Evolutionary conservation across 1,140 invertebrate genomes (phyloP).

Genomic region (Drosophila nebulosa): DNA sequence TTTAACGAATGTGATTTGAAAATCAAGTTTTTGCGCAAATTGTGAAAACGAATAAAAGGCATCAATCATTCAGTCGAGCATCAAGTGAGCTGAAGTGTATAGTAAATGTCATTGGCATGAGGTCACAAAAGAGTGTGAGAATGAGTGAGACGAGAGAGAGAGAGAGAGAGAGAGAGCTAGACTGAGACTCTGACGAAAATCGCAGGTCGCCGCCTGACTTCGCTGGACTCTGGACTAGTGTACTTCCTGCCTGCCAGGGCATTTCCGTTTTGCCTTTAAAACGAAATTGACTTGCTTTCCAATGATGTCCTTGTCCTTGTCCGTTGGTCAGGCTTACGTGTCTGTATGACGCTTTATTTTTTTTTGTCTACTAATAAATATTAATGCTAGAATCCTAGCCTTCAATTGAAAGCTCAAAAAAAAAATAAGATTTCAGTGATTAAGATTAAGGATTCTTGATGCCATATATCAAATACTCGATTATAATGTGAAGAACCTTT

Average conservation of each 20-base stretch:
- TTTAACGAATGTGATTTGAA: conserved; percentile 72
- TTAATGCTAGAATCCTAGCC: too few species aligned
- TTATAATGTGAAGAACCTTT: too few species aligned
- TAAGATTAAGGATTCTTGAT: too few species aligned
- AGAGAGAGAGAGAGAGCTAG: neutral
- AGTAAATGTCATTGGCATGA: conserved; percentile 68
- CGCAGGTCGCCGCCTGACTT: neutral
- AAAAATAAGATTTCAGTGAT: too few species aligned
- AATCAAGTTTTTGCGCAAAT: conserved; percentile 61
- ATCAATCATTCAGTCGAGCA: conserved; percentile 75
- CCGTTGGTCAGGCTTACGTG: conserved; percentile 6
- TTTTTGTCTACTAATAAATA: neutral
- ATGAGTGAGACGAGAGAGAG: neutral
- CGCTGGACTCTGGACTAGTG: conserved; percentile 24
- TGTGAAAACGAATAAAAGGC: conserved; percentile 69
- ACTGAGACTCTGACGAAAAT: neutral
- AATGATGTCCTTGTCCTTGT: neutral
- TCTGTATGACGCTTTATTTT: conserved; percentile 26
- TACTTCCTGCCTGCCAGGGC: conserved; percentile 51
- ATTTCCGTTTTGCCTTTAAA: conserved; percentile 44
- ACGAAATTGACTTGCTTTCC: neutral
- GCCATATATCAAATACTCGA: too few species aligned
- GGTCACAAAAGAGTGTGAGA: too few species aligned
- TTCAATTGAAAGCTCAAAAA: too few species aligned
- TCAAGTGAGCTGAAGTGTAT: conserved; percentile 72